These are phyloP conservation scores for Corvus cornix DNA, from an alignment of 2,113 vertebrate genomes.

Conservation along the genomic window DNA sequence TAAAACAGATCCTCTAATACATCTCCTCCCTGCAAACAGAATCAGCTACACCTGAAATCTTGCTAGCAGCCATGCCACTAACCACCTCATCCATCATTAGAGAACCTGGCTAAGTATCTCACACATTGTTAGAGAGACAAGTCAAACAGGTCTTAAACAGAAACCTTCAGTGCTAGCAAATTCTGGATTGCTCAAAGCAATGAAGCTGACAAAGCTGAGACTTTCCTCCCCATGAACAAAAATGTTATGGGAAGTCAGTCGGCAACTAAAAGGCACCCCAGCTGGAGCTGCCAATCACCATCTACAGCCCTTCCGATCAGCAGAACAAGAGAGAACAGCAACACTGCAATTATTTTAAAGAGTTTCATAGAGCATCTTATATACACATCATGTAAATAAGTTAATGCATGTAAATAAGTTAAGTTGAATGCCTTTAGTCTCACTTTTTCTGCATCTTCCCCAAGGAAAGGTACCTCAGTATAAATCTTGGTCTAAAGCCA, in stretches of 20 bases:
- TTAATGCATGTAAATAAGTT: background rate
- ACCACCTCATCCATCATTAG: background rate
- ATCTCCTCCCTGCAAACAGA: background rate
- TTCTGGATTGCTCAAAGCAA: background rate
- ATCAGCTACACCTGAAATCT: background rate
- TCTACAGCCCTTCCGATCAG: background rate
- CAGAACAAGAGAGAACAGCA: background rate
- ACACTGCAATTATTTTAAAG: background rate
- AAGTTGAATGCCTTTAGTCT: background rate
- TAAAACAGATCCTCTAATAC: background rate
- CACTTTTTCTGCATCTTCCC: background rate
- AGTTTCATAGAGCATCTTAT: background rate
- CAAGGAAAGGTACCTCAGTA: background rate
- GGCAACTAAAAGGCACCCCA: background rate
- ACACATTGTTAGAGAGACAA: background rate
- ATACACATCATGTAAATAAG: background rate
- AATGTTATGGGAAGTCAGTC: accelerated
- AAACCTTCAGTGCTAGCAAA: background rate
- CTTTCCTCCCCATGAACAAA: background rate
- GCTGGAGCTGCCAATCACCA: background rate
- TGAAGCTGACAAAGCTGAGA: background rate
- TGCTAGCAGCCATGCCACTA: background rate
- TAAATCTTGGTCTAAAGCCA: background rate
- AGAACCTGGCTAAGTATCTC: background rate
- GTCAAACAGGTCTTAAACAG: background rate